phyloP scores from a whole-genome alignment of 2,888 invertebrate species.

The Drosophila trichaetosa region DNA sequence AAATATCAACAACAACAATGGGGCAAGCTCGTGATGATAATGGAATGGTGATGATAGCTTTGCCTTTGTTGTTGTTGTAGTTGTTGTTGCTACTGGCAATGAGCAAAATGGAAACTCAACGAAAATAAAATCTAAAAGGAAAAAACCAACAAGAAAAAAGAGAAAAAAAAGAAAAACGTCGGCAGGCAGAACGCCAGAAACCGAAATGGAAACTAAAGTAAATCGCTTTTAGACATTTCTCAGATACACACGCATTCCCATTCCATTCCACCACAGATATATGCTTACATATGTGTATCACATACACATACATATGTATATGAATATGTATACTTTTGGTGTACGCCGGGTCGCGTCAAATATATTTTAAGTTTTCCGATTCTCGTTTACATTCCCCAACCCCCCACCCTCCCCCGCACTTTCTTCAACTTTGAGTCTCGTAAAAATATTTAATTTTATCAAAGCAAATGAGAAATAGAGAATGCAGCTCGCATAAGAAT shows the following conservation, averaged over 20 bases:
- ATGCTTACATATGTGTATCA: constrained; percentile 7
- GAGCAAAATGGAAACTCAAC: constrained; percentile 64
- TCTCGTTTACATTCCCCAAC: constrained; percentile 35
- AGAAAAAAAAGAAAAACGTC: constrained; percentile 5
- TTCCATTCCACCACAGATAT: constrained; percentile 30
- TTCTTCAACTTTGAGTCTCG: constrained; percentile 34
- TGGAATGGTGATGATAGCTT: constrained; percentile 65
- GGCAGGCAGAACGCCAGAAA: constrained; percentile 45
- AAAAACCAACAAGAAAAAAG: constrained; percentile 23
- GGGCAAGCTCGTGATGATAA: constrained; percentile 65
- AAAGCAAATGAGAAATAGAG: constrained; percentile 35
- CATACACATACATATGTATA: neutral
- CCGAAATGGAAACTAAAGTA: constrained; percentile 64
- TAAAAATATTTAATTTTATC: constrained; percentile 75
- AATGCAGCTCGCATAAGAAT: constrained; percentile 20
- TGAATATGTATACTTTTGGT: constrained; percentile 9
- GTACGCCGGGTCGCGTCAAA: constrained; percentile 38
- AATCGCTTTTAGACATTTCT: constrained; percentile 69
- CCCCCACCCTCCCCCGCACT: constrained; percentile 1
- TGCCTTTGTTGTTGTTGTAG: constrained; percentile 8
- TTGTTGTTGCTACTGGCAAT: constrained; percentile 24
- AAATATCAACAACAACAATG: constrained; percentile 46
- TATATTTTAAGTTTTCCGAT: constrained; percentile 69
- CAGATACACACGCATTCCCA: constrained; percentile 51
- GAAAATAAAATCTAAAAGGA: constrained; percentile 60